Evolutionary conservation across 2,888 invertebrate species (phyloP).

Genomic region (Platycheirus albimanus): DNA sequence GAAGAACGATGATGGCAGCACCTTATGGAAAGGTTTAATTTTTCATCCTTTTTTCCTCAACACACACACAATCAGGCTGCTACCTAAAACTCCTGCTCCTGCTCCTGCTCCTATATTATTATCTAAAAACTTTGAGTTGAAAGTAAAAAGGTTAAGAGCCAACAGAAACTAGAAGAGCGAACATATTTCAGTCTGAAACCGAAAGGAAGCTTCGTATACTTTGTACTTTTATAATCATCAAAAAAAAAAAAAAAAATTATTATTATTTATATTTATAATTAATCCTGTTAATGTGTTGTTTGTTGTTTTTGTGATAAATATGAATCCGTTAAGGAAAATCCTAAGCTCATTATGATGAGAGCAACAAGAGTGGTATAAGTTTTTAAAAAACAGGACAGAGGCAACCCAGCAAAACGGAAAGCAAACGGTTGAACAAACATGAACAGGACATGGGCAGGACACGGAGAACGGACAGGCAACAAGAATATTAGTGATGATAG

Average conservation of each 20-base stretch:
- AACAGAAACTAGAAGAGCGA: constrained; percentile 29
- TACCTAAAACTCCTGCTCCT: too few relatives aligned
- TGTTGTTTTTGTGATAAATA: constrained; percentile 44
- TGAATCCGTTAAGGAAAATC: constrained; percentile 49
- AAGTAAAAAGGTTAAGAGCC: constrained; percentile 27
- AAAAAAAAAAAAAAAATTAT: too few relatives aligned
- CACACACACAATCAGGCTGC: neutral
- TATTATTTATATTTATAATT: constrained; percentile 64
- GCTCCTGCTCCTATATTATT: too few relatives aligned
- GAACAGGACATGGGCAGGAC: too few relatives aligned
- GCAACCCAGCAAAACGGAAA: neutral
- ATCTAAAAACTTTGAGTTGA: constrained; percentile 13
- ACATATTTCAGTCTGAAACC: constrained; percentile 20
- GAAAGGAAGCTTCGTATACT: neutral
- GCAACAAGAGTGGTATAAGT: constrained; percentile 39
- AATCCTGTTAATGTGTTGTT: constrained; percentile 54
- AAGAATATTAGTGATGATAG: constrained; percentile 26
- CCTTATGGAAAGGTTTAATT: constrained; percentile 24
- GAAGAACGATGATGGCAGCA: neutral
- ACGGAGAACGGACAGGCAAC: neutral
- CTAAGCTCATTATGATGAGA: constrained; percentile 44
- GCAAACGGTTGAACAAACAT: constrained; percentile 23
- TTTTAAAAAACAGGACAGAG: constrained; percentile 3
- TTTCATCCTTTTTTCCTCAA: neutral
- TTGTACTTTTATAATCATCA: constrained; percentile 19